Percentiles rank a stretch among this genome's conserved stretches.
phyloP scores from a whole-genome alignment of 2,113 vertebrate species.

The Nothobranchius kuhntae region DNA sequence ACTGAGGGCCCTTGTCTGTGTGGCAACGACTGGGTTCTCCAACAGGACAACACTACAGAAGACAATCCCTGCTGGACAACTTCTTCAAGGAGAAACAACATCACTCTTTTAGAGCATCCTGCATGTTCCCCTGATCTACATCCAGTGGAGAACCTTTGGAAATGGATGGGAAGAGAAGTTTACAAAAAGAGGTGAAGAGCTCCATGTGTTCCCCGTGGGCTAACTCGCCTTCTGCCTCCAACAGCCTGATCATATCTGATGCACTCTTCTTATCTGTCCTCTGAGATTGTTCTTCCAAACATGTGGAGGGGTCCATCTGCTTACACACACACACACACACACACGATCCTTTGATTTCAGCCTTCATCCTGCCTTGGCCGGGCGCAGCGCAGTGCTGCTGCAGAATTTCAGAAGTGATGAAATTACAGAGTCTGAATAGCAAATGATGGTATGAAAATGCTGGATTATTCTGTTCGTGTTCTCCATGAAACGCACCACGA shows the following conservation, averaged over 20 bases:
- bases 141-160: no score
- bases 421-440: background rate
- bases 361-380: constrained; percentile 9
- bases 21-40: no score
- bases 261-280: constrained; percentile 48
- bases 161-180: no score
- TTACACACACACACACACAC: constrained; percentile 10
- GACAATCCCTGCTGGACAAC: no score
- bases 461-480: background rate
- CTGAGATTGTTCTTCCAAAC: constrained; percentile 25
- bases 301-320: constrained; percentile 63
- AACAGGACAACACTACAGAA: no score
- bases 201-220: constrained; percentile 42
- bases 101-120: no score
- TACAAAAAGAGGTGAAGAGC: constrained; percentile 24
- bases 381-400: background rate
- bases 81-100: no score
- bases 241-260: constrained; percentile 50
- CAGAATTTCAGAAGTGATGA: constrained; percentile 1
- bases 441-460: background rate
- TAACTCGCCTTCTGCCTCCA: constrained; percentile 38
- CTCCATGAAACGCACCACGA: no score
- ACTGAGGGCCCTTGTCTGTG: no score
- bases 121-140: no score
- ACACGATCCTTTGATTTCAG: constrained; percentile 28